Evolutionary conservation across 2,113 vertebrate genomes (phyloP), one percentile per base, ranked within the genome.

Genomic region (Aviceda subcristata): DNA sequence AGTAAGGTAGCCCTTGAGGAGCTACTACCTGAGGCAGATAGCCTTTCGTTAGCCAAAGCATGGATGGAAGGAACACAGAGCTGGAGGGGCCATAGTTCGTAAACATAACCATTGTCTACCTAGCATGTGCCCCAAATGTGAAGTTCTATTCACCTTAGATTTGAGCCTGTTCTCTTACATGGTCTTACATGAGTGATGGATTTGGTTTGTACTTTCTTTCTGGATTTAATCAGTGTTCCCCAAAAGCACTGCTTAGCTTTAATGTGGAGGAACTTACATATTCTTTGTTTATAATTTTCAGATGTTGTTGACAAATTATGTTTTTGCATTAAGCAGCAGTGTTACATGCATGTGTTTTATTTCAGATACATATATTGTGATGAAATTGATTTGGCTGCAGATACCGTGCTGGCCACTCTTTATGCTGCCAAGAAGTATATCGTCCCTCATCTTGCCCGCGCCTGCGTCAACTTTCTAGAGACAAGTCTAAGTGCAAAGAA

Each of bases 401-500:
- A 99, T 96, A 99, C 99, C 0, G 99, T 99, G 36, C 95, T 99
- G 97, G 99, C 99, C 87, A 99, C 99, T 59, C 98, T 99, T 45
- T 99, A 99, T 38, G 99, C 99, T 95, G 99, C 99, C 96, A 99
- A 99, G 98, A 99, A 99, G 89, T 99, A 99, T 98, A 99, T 99
- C 7, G 99, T 99, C 84, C 99, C 99, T 96, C 99, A 99, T 96
- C 99, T 99, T 57, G 99, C 99, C 82, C 98, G 99, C 3, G 99
- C 99, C 86, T 99, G 99, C 5, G 99, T 99, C 88, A 99, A 99
- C 98, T 99, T 99, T 97, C 98, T 99, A 80, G 99, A 99, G 98
- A 99, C 99, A 7, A 99, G 99, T 83, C 98, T 99, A 80, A 99
- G 99, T 7, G 99, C 99, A 82, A 99, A 99, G 98, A 99, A 99